Conservation (phyloP, 1,140 invertebrate species). For the Caerostris darwini region DNA sequence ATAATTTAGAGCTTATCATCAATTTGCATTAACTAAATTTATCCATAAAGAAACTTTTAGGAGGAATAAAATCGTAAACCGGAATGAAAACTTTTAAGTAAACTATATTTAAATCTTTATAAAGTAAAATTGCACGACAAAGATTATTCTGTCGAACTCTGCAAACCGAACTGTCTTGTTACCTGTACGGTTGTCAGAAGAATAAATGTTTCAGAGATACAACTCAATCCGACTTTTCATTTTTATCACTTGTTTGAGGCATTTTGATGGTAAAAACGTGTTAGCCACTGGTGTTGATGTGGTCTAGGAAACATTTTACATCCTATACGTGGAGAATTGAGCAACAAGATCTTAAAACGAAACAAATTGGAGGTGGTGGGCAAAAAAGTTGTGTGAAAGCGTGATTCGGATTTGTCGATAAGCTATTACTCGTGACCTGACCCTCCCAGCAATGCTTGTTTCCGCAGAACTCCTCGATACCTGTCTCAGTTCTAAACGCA, state of each 20-base stretch:
- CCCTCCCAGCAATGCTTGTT: conserved; percentile 39
- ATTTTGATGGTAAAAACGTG: not conserved
- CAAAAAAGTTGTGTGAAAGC: conserved; percentile 48
- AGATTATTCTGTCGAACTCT: too few species aligned
- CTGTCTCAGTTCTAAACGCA: not conserved
- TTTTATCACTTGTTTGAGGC: not conserved
- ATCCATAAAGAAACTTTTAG: too few species aligned
- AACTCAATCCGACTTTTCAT: too few species aligned
- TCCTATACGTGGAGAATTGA: conserved; percentile 51
- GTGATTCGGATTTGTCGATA: conserved; percentile 74
- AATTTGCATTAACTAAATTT: too few species aligned
- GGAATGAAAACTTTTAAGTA: too few species aligned
- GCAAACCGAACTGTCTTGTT: not conserved
- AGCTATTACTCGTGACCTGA: conserved; percentile 64
- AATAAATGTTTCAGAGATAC: not conserved
- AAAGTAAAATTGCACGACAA: too few species aligned
- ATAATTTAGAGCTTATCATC: too few species aligned
- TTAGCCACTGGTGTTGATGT: conserved; percentile 21
- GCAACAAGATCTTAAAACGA: conserved; percentile 51
- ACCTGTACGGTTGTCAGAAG: not conserved
- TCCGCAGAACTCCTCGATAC: conserved; percentile 13
- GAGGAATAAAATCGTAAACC: too few species aligned
- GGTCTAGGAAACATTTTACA: conserved; percentile 14
- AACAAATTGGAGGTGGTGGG: conserved; percentile 46
- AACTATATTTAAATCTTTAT: too few species aligned